A percentile compares a stretch with the other conserved stretches of the same genome.
Conservation (phyloP, 2,888 invertebrate species). For the Dasysyrphus tricinctus region DNA sequence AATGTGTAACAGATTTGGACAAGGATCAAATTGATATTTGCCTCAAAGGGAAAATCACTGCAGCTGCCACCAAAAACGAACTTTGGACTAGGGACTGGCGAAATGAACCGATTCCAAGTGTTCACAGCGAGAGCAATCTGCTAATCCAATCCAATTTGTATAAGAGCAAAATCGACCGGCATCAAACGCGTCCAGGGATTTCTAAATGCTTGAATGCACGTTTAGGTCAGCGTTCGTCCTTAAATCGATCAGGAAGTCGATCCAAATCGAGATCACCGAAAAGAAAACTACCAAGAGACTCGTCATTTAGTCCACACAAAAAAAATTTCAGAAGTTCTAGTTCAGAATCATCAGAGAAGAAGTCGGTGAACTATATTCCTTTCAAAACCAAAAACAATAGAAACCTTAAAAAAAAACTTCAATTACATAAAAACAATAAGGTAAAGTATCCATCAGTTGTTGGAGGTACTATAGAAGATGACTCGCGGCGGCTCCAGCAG, state of each 20-base stretch:
- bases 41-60: conserved; percentile 96
- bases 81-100: conserved; percentile 97
- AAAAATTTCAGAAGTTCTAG: conserved; percentile 83
- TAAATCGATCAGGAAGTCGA: conserved; percentile 81
- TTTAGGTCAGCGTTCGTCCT: conserved; percentile 84
- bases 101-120: conserved; percentile 95
- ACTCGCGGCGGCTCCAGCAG: conserved; percentile 91
- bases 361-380: conserved; percentile 78
- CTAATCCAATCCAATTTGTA: conserved; percentile 84
- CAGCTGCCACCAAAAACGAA: conserved; percentile 94
- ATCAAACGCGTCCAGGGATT: conserved; percentile 82
- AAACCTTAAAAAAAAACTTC: conserved; percentile 80
- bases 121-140: conserved; percentile 90
- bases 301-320: conserved; percentile 84
- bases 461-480: conserved; percentile 88
- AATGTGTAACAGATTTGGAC: conserved; percentile 93
- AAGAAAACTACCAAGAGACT: conserved; percentile 77
- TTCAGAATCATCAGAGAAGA: conserved; percentile 81
- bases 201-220: conserved; percentile 86
- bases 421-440: conserved; percentile 82
- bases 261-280: conserved; percentile 81
- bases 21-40: conserved; percentile 97
- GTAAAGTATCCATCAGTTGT: conserved; percentile 88
- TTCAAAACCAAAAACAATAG: conserved; percentile 78
- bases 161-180: conserved; percentile 82